Evolutionary conservation across 1,140 invertebrate species (phyloP).

Genomic region (Tetragonula clypearis): DNA sequence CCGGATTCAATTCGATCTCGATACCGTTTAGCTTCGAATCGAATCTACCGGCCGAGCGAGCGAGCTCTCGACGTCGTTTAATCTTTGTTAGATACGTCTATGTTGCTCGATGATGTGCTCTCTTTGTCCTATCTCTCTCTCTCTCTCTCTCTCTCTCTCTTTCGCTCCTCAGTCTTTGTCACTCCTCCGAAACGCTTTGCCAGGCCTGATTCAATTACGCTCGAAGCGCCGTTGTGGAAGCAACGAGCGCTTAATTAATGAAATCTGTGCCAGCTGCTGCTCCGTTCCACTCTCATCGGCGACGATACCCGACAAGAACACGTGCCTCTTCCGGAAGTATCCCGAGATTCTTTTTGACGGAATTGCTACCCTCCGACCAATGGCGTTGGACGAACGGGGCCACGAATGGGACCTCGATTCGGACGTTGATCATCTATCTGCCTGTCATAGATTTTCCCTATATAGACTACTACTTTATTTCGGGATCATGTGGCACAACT

Average conservation of each 20-base stretch:
- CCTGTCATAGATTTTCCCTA: too few species aligned
- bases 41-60: constrained; percentile 16
- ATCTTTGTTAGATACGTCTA: constrained; percentile 65
- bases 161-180: background rate
- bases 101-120: constrained; percentile 25
- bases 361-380: background rate
- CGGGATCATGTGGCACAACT: too few species aligned
- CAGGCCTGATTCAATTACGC: constrained; percentile 72
- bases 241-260: constrained; percentile 76
- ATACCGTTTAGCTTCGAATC: constrained; percentile 5
- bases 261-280: constrained; percentile 73
- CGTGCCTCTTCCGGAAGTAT: constrained; percentile 40
- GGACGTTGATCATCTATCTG: background rate
- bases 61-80: constrained; percentile 55
- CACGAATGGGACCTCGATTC: too few species aligned
- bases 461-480: background rate
- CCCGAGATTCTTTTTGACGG: constrained; percentile 39
- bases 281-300: constrained; percentile 24
- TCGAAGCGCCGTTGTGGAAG: constrained; percentile 69
- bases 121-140: background rate
- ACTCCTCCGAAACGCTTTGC: constrained; percentile 61
- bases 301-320: constrained; percentile 34
- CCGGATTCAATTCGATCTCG: background rate
- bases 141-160: background rate
- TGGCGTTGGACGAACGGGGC: background rate